Evolutionary conservation across 2,113 vertebrate species (phyloP), one percentile per base, ranked within the genome.

Genomic region (Eudorcas thomsonii): DNA sequence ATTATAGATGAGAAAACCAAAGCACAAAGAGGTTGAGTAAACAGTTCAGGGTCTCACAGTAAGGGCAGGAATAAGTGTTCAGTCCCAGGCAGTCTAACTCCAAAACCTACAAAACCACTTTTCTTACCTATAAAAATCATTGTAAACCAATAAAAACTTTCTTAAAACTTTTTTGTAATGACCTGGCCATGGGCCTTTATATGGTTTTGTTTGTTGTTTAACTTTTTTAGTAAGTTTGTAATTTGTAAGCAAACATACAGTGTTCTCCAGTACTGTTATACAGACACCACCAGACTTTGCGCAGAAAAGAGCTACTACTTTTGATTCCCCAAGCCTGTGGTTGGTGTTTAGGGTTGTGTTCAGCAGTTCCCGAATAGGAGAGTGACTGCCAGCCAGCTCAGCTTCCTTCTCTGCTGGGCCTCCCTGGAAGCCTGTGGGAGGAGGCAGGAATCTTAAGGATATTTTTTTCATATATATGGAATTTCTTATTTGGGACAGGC

Each of bases 401-500:
- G 59, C 30, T 85, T 52, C n/a, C 19, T 48, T 96, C 39, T 77
- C 36, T 14, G 6, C 62, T 92, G 43, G 43, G 74, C 74, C 33
- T 52, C 89, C n/a, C 21, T 36, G 30, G 23, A 78, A 83, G 15
- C 59, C 26, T 78, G 28, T 94, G 39, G 74, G 59, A 81, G 64
- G 81, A 94, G 30, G 74, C 93, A 90, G 57, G 74, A 93, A 74
- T 36, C 39, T 48, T 39, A 77, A 83, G 77, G 36, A 25, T 87
- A 26, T 78, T 88, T 64, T 67, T 81, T 94, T 96, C 92, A 19
- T 80, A 81, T 81, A 16, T 62, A 21, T 50, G n/a, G 82, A 88
- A 78, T 95, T 95, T 88, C 33, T 28, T 86, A 36, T 88, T 95
- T 95, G 91, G 48, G 48, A 94, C 62, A 96, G 50, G 43, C 45